A percentile compares a stretch with the other conserved stretches of the same genome.
Conservation (phyloP, 2,888 invertebrate species). For the Dasysyrphus tricinctus region DNA sequence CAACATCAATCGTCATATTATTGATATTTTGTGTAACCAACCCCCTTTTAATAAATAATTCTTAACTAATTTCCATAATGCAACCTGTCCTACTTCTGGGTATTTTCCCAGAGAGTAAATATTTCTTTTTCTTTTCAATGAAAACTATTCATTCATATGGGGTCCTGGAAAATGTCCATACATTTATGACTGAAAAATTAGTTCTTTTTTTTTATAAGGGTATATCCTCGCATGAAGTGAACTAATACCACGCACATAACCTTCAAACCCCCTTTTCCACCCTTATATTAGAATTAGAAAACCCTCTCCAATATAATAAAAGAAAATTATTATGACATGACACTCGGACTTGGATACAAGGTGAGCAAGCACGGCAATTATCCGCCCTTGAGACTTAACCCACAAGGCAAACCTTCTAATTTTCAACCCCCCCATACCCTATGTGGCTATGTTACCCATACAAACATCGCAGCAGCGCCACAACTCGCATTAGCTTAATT, state of each 20-base stretch:
- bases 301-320: slow-evolving; percentile 8
- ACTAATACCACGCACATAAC: slow-evolving; percentile 42
- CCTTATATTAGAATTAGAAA: background rate
- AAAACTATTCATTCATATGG: slow-evolving; percentile 20
- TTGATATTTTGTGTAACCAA: slow-evolving; percentile 18
- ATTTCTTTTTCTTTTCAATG: background rate
- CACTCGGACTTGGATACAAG: slow-evolving; percentile 44
- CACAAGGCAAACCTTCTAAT: slow-evolving; percentile 39
- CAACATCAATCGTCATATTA: slow-evolving; percentile 13
- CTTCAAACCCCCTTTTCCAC: background rate
- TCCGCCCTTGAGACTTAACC: slow-evolving; percentile 56
- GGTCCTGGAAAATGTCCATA: slow-evolving; percentile 54
- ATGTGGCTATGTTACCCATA: background rate
- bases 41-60: slow-evolving; percentile 6
- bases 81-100: slow-evolving; percentile 36
- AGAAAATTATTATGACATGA: slow-evolving; percentile 44
- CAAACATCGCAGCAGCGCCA: slow-evolving; percentile 14
- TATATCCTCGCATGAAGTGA: slow-evolving; percentile 32
- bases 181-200: slow-evolving; percentile 19
- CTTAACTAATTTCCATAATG: slow-evolving; percentile 50
- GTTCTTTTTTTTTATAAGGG: background rate
- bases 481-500: slow-evolving; percentile 66
- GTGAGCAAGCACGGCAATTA: slow-evolving; percentile 57
- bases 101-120: slow-evolving; percentile 16
- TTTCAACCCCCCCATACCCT: background rate